Conservation (phyloP, 2,113 vertebrate species). For the Reinhardtius hippoglossoides region DNA sequence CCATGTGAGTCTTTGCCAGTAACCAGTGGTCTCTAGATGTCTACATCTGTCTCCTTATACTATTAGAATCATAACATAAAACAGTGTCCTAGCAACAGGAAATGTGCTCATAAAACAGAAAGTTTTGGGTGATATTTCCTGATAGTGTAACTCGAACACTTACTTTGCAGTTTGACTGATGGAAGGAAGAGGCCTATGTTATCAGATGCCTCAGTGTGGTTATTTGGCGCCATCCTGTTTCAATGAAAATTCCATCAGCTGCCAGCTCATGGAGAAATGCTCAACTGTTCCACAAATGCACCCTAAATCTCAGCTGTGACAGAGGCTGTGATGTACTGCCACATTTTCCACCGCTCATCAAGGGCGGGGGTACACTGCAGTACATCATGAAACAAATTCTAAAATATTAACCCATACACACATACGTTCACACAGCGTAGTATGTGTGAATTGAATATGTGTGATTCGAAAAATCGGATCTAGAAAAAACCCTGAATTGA, state of each 20-base stretch:
- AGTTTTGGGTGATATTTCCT: not conserved
- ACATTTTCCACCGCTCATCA: conserved; percentile 5
- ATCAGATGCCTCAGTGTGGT: conserved; percentile 15
- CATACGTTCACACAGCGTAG: too few species aligned
- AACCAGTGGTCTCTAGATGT: not conserved
- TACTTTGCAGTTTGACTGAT: not conserved
- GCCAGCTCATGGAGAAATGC: conserved; percentile 18
- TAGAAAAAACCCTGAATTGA: too few species aligned
- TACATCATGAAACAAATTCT: not conserved
- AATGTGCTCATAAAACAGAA: not conserved
- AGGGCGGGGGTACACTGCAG: not conserved
- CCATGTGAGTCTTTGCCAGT: not conserved
- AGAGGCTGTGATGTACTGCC: conserved; percentile 32
- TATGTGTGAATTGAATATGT: too few species aligned
- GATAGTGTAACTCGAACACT: not conserved
- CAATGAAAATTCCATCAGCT: conserved; percentile 9
- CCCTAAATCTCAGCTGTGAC: conserved; percentile 28
- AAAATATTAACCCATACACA: conserved; percentile 13
- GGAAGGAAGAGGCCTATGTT: conserved; percentile 1
- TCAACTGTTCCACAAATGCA: conserved; percentile 10
- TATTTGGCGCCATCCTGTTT: conserved; percentile 3
- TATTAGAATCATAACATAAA: not conserved
- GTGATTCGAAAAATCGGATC: too few species aligned
- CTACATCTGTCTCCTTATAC: not conserved
- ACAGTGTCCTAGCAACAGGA: conserved; percentile 3